Conservation (phyloP, 2,888 invertebrate species). For the Gastrophysa polygoni region DNA sequence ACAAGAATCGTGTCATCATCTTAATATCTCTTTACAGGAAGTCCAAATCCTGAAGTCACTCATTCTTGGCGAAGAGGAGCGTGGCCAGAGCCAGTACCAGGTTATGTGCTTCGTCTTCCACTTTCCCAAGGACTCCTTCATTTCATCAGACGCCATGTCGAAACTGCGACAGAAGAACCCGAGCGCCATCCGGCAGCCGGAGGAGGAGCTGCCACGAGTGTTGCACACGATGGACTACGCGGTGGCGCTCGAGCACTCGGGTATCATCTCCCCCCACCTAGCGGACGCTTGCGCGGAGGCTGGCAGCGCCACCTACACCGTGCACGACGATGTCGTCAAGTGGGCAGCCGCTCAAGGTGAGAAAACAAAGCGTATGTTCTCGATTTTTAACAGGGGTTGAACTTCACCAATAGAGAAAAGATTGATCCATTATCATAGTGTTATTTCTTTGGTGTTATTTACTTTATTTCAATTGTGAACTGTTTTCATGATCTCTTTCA, state of each 20-base stretch:
- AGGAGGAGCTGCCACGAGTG: conserved; percentile 86
- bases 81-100: conserved; percentile 87
- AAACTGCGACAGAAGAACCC: conserved; percentile 82
- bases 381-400: too few species aligned
- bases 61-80: conserved; percentile 90
- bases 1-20: too few species aligned
- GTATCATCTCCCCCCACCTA: conserved; percentile 76
- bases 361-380: too few species aligned
- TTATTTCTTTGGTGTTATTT: too few species aligned
- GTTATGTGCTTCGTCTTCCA: conserved; percentile 91
- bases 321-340: conserved; percentile 76
- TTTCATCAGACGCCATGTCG: conserved; percentile 96
- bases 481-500: too few species aligned
- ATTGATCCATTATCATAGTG: too few species aligned
- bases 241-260: conserved; percentile 72
- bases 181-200: conserved; percentile 71
- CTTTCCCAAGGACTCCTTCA: conserved; percentile 90
- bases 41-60: conserved; percentile 89
- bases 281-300: conserved; percentile 80
- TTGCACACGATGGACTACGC: conserved; percentile 85
- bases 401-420: too few species aligned
- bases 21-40: conserved; percentile 77
- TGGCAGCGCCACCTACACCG: conserved; percentile 74
- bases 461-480: too few species aligned
- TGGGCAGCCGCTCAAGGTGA: conserved; percentile 81